Evolutionary conservation across 2,797 vertebrate genomes (phyloP).

Genomic region (Eutrigla gurnardus): DNA sequence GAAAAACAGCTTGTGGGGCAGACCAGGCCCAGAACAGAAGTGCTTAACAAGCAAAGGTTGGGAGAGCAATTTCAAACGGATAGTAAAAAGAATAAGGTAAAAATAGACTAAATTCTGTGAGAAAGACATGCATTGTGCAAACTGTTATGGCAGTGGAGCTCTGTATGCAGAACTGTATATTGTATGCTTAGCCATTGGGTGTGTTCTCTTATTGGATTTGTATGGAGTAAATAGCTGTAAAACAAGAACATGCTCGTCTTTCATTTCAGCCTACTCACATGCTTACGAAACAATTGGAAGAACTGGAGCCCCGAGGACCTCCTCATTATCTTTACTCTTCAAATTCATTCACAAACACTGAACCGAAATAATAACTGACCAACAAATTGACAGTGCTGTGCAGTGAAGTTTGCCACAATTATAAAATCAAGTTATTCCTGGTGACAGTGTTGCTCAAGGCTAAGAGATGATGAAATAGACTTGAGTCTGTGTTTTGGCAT

Average conservation of each 20-base stretch:
- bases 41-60: constrained; percentile 79
- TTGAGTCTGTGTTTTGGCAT: background rate
- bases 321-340: constrained; percentile 10
- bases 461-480: background rate
- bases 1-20: constrained; percentile 76
- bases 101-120: constrained; percentile 49
- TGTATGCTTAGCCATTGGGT: constrained; percentile 37
- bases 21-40: constrained; percentile 61
- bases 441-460: background rate
- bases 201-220: constrained; percentile 42
- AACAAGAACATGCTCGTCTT: constrained; percentile 36
- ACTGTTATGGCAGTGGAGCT: constrained; percentile 17
- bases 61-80: constrained; percentile 62
- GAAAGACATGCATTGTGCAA: constrained; percentile 28
- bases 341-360: constrained; percentile 1
- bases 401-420: background rate
- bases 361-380: background rate
- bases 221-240: constrained; percentile 29
- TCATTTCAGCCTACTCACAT: constrained; percentile 35
- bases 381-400: background rate
- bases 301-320: background rate
- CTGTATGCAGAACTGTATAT: constrained; percentile 22
- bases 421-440: constrained; percentile 1
- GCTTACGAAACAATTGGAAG: constrained; percentile 20
- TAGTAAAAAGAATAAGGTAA: constrained; percentile 35